Percentiles rank a stretch among this genome's conserved stretches.
Conservation (phyloP, 1,140 invertebrate species). For the Aphelenchoides besseyi region DNA sequence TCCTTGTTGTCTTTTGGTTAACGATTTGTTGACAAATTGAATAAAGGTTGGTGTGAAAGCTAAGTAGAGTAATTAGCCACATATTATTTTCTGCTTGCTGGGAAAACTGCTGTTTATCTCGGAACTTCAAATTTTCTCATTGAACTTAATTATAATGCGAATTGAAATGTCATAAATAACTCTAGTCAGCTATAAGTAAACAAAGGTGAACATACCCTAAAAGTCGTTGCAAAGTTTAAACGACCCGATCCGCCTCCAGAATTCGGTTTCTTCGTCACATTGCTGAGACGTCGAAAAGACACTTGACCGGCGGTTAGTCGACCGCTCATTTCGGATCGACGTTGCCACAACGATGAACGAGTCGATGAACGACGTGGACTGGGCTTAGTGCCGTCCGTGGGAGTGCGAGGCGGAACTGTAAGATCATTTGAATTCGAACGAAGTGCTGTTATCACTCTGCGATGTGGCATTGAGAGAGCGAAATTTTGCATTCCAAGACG, state of each 20-base stretch:
- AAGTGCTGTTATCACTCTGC: not conserved
- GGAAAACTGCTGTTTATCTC: too few species aligned
- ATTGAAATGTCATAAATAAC: too few species aligned
- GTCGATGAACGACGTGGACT: slow-evolving; percentile 10
- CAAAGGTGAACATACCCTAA: slow-evolving; percentile 9
- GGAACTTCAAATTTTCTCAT: too few species aligned
- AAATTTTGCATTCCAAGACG: too few species aligned
- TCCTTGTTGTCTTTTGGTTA: too few species aligned
- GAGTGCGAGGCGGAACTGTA: slow-evolving; percentile 5
- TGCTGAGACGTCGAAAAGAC: slow-evolving; percentile 18
- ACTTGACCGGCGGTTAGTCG: slow-evolving; percentile 13
- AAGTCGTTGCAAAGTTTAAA: not conserved
- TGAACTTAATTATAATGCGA: too few species aligned
- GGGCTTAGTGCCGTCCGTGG: not conserved
- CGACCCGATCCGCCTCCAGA: not conserved
- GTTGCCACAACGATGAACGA: slow-evolving; percentile 8
- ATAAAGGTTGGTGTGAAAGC: too few species aligned
- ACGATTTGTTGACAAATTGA: too few species aligned
- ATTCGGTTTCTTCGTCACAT: not conserved
- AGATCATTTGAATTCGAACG: slow-evolving; percentile 20
- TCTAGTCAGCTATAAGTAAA: not conserved
- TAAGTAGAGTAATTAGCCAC: too few species aligned
- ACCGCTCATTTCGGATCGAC: slow-evolving; percentile 4
- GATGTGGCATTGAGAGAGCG: not conserved
- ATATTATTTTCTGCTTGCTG: too few species aligned